phyloP scores from a whole-genome alignment of 2,888 invertebrate genomes.

The Linnaemya vulpina region DNA sequence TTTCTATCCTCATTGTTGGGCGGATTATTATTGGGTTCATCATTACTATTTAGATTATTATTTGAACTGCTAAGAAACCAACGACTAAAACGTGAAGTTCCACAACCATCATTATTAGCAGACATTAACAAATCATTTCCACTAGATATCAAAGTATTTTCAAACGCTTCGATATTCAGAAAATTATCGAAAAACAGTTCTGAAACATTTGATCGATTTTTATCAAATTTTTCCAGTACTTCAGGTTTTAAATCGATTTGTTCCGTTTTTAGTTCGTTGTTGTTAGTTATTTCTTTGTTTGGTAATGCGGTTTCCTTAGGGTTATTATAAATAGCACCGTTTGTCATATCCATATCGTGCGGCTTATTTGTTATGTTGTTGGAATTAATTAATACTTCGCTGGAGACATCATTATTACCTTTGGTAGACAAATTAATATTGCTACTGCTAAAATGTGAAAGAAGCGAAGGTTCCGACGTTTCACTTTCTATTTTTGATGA shows the following conservation, averaged over 20 bases:
- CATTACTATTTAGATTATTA: constrained; percentile 53
- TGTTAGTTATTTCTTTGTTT: background rate
- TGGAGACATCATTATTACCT: constrained; percentile 49
- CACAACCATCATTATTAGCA: constrained; percentile 76
- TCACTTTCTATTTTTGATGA: constrained; percentile 41
- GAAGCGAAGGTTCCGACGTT: constrained; percentile 69
- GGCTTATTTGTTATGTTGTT: constrained; percentile 38
- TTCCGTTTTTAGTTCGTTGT: constrained; percentile 13
- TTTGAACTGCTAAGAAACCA: constrained; percentile 86
- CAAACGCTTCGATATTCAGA: constrained; percentile 64
- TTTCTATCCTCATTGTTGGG: constrained; percentile 69
- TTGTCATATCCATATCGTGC: constrained; percentile 3
- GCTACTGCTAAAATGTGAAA: constrained; percentile 67
- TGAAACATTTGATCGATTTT: constrained; percentile 71
- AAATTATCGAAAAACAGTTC: constrained; percentile 65
- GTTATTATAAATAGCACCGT: constrained; percentile 16
- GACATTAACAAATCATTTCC: no score
- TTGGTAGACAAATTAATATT: constrained; percentile 67
- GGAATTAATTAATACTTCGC: constrained; percentile 30
- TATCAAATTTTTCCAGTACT: background rate
- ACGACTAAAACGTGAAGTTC: constrained; percentile 90
- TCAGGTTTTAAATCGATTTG: constrained; percentile 47
- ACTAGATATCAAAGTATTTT: no score
- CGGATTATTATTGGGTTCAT: constrained; percentile 60
- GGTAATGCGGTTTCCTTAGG: background rate